Conservation (phyloP, 2,113 vertebrate species). For the Hydrochoerus hydrochaeris region DNA sequence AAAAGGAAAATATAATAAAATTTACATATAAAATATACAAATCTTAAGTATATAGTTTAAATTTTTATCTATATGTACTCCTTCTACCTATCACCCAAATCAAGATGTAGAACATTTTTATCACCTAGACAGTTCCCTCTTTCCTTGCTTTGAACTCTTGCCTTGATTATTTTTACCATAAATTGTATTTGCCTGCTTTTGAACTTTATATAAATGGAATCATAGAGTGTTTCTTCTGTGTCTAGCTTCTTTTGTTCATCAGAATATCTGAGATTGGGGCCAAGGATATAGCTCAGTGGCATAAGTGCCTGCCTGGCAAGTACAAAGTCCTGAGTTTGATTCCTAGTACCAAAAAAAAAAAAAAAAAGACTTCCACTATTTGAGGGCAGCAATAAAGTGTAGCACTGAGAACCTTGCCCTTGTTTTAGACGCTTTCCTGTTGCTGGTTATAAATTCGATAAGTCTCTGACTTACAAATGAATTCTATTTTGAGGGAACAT, state of each 20-base stretch:
- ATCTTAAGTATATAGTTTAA: not conserved
- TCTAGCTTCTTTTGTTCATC: not conserved
- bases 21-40: not conserved
- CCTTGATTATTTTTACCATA: not conserved
- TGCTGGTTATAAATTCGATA: not conserved
- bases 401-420: no score
- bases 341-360: no score
- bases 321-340: no score
- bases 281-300: no score
- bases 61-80: not conserved
- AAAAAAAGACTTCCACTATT: no score
- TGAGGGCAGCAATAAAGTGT: no score
- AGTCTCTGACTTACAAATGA: not conserved
- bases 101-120: not conserved
- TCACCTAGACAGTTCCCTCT: not conserved
- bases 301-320: no score
- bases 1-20: not conserved
- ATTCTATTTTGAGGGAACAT: not conserved
- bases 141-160: not conserved
- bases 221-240: not conserved
- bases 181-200: not conserved
- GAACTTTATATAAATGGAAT: not conserved
- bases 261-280: not conserved
- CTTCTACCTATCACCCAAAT: not conserved
- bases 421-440: not conserved